A percentile compares a stretch with the other conserved stretches of the same genome.
Evolutionary conservation across 2,797 vertebrate species (phyloP).

Genomic region (Acanthopagrus latus): DNA sequence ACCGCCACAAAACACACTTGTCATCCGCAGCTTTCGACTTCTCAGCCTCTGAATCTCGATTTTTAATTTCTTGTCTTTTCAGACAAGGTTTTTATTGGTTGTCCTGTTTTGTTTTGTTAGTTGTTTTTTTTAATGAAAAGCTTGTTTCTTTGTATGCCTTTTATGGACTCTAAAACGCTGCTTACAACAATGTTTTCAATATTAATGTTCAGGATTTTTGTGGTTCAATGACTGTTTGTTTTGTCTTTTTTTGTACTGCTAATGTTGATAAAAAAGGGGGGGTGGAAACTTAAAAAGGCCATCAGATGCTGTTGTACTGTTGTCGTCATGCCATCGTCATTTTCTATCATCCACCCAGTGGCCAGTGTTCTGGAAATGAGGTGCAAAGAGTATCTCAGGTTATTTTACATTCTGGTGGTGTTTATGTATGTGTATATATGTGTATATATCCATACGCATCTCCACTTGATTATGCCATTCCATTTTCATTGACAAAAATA

Average conservation of each 20-base stretch:
- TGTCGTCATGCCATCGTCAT: slow-evolving; percentile 76
- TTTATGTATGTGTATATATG: slow-evolving; percentile 86
- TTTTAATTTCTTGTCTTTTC: slow-evolving; percentile 32
- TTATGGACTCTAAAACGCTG: slow-evolving; percentile 82
- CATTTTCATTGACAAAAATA: slow-evolving; percentile 74
- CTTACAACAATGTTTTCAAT: slow-evolving; percentile 83
- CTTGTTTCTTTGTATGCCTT: slow-evolving; percentile 81
- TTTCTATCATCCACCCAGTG: slow-evolving; percentile 77
- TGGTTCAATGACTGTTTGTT: slow-evolving; percentile 84
- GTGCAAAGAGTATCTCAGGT: slow-evolving; percentile 91
- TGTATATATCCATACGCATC: slow-evolving; percentile 88
- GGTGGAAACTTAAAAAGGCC: slow-evolving; percentile 72
- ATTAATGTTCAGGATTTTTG: slow-evolving; percentile 84
- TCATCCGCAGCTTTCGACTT: slow-evolving; percentile 60
- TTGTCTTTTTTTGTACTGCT: slow-evolving; percentile 78
- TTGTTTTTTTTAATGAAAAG: slow-evolving; percentile 62
- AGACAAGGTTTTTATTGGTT: slow-evolving; percentile 60
- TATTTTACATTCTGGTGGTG: slow-evolving; percentile 89
- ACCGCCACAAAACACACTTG: slow-evolving; percentile 65
- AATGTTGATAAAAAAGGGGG: slow-evolving; percentile 70
- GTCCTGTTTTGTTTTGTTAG: slow-evolving; percentile 29
- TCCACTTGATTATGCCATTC: slow-evolving; percentile 84
- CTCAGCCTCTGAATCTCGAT: slow-evolving; percentile 61
- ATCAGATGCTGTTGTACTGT: slow-evolving; percentile 82
- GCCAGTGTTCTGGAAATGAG: slow-evolving; percentile 89